Base-by-base conservation (phyloP, 1,140 invertebrate genomes). In the Bombus waltoni region DNA sequence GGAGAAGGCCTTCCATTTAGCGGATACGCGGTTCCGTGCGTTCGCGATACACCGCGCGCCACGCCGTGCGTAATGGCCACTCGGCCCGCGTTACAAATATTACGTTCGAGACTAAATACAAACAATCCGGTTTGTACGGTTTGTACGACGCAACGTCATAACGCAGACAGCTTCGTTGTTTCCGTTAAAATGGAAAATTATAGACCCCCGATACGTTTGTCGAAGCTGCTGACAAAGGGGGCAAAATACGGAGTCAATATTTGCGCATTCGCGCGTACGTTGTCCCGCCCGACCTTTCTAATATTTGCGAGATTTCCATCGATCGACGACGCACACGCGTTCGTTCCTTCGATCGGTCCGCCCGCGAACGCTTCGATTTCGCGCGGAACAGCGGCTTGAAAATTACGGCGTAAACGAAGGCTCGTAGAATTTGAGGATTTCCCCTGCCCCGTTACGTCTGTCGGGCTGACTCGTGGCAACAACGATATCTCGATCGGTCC, bases 81-180 rank as follows among this genome's bases (percentile, higher is more conserved):
- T 35, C 35, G 62, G 59, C 35, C 47, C 66, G 40, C 40, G 87
- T 66, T 44, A 73, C 77, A 82, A 89, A 89, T 86, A 89, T 89
- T 89, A 79, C 88, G 83, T 35, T 70, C 88, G 87, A 89, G 88
- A 89, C 88, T 89, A 89, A 89, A 89, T 81, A 85, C 85, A 88
- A 89, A 89, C 88, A 89, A 88, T 88, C 47, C 25, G 68, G 87
- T 71, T 72, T 40, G 77, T n/a, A 47, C 25, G 74, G 87, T 71
- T 72, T n/a, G 82, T n/a, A 75, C 70, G 53, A 3, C 18, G 15
- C 57, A 28, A 42, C 47, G 32, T 32, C 32, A 42, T 72, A 59
- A 59, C 22, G 81, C 40, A 53, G 57, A 42, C 25, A 42, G 80
- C 75, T 72, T 57, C 77, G 79, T 85, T 85, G 84, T 88, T 89